phyloP scores from a whole-genome alignment of 2,797 vertebrate genomes.

The Gymnothorax javanicus region DNA sequence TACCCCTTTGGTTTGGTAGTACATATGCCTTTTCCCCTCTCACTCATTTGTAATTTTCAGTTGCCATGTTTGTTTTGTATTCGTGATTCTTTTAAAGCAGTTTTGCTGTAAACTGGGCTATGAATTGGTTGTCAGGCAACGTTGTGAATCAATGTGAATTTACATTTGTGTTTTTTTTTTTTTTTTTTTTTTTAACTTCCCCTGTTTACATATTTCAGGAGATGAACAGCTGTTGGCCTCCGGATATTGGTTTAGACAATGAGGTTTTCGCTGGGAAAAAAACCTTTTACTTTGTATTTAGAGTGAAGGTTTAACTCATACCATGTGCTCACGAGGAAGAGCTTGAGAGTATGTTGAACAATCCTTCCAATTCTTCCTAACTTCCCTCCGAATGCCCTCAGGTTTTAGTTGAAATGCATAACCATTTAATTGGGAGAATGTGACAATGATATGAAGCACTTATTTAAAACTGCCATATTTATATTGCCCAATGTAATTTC shows the following conservation, averaged over 20 bases:
- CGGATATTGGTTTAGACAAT: neutral
- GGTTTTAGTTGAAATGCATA: neutral
- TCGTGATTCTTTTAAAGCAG: neutral
- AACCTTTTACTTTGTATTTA: constrained; percentile 2
- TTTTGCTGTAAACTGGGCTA: neutral
- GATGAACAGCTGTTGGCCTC: constrained; percentile 13
- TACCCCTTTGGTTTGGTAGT: neutral
- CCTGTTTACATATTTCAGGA: constrained; percentile 20
- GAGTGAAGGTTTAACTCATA: neutral
- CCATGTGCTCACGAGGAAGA: too few relatives aligned
- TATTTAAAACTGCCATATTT: constrained; percentile 19
- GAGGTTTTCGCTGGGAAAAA: constrained; percentile 10
- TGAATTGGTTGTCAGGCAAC: neutral
- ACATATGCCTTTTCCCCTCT: neutral
- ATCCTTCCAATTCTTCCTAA: neutral
- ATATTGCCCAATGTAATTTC: constrained; percentile 20
- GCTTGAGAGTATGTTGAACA: neutral
- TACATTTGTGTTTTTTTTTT: neutral
- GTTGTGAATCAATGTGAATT: constrained; percentile 11
- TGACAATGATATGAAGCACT: neutral
- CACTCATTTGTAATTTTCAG: constrained; percentile 8
- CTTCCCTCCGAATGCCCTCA: neutral
- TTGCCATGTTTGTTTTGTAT: neutral
- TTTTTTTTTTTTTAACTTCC: neutral
- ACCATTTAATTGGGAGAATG: constrained; percentile 12